phyloP scores from a whole-genome alignment of 2,888 invertebrate species.

The Cephus pulcher region DNA sequence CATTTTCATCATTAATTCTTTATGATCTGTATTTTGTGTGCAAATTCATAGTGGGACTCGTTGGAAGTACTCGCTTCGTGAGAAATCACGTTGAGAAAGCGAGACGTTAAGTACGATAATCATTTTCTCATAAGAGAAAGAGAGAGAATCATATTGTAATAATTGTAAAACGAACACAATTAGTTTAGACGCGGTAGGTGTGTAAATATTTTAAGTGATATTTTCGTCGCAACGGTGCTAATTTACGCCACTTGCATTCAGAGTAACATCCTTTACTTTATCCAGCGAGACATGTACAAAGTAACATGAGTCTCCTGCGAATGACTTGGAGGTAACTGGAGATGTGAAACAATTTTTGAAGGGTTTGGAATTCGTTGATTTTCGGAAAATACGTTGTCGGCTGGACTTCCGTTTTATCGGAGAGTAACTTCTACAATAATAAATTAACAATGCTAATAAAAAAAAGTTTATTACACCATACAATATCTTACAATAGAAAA shows the following conservation, averaged over 20 bases:
- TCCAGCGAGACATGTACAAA: constrained; percentile 26
- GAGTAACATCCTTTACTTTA: background rate
- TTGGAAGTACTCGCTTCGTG: background rate
- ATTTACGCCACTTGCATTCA: background rate
- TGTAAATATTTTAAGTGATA: background rate
- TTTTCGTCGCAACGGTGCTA: background rate
- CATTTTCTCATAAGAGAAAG: constrained; percentile 5
- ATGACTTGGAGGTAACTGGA: background rate
- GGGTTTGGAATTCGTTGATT: background rate
- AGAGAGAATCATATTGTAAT: constrained; percentile 23
- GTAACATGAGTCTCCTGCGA: background rate
- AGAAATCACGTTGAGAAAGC: background rate
- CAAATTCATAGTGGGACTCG: background rate
- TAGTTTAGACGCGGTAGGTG: constrained; percentile 9
- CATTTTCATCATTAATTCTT: background rate
- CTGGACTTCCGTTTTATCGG: background rate
- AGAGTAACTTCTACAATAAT: background rate
- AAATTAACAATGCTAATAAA: background rate
- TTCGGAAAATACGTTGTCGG: background rate
- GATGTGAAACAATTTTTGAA: background rate
- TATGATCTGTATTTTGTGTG: background rate
- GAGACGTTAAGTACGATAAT: background rate
- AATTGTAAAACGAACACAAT: constrained; percentile 18
- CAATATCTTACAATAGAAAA: background rate
- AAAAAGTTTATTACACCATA: background rate